Base-by-base conservation (phyloP, 1,140 invertebrate genomes). In the Andricus grossulariae region DNA sequence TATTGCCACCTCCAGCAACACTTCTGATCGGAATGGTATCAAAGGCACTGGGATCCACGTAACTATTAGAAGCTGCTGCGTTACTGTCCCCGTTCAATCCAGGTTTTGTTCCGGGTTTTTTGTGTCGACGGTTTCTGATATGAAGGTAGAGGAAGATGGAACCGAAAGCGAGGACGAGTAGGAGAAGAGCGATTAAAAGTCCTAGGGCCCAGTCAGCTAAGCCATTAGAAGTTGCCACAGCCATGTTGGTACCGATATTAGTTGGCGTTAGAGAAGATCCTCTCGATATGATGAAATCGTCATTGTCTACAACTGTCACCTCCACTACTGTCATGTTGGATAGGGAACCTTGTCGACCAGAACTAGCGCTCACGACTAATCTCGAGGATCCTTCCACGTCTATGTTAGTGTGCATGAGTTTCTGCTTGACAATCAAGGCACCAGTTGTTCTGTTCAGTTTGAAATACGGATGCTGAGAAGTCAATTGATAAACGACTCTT, bases 381-480 rank as follows among this genome's bases (percentile, higher is more conserved):
- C 94, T 93, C 1, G 94, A 94, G 10, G 93, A 91, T 77, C 93
- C 93, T 81, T 94, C 93, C 11, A 93, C 88, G 76, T 94, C 93
- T 6, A 79, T 88, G 79, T 94, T 92, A 11, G 93, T 87, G 77
- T 94, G 93, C 8, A 81, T 88, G 12, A 98, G 91, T 87, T 96
- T 95, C 84, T 96, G 95, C 84, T 95, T 96, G 18, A 98, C 92
- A 50, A 96, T 94, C 32, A 99, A 93, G 0, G 95, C 95, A 2
- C 98, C 98, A 6, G 96, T 97, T 1, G 97, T 98, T 80, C 96
- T 92, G 88, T 99, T 98, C 16, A 99, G 94, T 90, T 96, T 96
- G 88, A 99, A 98, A 86, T 97, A 96, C 0, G 95, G 93, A 90
- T 97, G 95, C 71, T 96, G 95, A 0, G 95, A 95, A 12, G 94